Conservation (phyloP, 2,797 vertebrate genomes). For the Xenopus petersii region DNA sequence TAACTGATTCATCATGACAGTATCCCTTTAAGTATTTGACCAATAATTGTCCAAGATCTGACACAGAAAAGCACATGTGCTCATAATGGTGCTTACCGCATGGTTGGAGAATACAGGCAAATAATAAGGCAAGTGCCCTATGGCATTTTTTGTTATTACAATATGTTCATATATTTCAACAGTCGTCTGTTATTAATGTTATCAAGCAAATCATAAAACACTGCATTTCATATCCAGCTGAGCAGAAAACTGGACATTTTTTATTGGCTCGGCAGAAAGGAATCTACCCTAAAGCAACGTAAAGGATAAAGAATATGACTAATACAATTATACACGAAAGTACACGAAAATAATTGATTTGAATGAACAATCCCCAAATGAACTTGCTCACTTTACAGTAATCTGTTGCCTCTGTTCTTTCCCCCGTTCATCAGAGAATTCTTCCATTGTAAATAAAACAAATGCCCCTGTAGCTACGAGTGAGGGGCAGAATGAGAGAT, state of each 20-base stretch:
- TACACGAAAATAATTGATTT: neutral
- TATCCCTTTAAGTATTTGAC: conserved; percentile 12
- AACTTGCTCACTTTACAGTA: neutral
- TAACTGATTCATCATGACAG: too few species aligned
- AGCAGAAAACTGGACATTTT: conserved; percentile 18
- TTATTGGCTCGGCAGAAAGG: conserved; percentile 3
- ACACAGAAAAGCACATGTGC: conserved; percentile 33
- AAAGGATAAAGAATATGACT: neutral
- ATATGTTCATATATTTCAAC: conserved; percentile 7
- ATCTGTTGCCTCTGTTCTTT: neutral
- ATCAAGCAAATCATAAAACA: conserved; percentile 19
- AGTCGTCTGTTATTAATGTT: conserved; percentile 26
- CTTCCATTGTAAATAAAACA: neutral
- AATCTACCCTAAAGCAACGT: conserved; percentile 1
- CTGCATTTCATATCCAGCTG: conserved; percentile 9
- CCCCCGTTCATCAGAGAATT: neutral
- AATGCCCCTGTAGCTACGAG: too few species aligned
- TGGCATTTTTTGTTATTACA: conserved; percentile 1
- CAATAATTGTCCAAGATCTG: neutral
- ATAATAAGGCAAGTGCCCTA: conserved; percentile 5
- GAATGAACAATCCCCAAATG: neutral
- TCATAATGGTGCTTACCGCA: conserved; percentile 8
- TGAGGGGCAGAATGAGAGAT: neutral
- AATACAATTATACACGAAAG: neutral
- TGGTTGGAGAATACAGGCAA: conserved; percentile 6